phyloP scores from a whole-genome alignment of 2,113 vertebrate genomes.

The Petroica traversi region DNA sequence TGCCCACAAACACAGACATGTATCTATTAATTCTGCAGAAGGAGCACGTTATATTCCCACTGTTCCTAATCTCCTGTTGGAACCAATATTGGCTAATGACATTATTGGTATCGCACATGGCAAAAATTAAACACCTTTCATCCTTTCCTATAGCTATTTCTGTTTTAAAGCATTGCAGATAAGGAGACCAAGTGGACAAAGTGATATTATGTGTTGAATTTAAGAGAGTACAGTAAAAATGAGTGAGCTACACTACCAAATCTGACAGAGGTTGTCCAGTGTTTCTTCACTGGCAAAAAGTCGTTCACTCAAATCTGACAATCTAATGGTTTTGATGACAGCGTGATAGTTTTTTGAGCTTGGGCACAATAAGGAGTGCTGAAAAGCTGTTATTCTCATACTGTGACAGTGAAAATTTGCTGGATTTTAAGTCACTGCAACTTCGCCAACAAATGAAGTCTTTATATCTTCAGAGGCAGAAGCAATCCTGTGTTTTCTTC shows the following conservation, averaged over 20 bases:
- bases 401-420: neutral
- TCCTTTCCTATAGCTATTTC: slow-evolving; percentile 9
- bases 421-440: neutral
- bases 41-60: neutral
- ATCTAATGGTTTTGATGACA: neutral
- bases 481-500: neutral
- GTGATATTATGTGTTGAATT: neutral
- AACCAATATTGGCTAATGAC: slow-evolving; percentile 15
- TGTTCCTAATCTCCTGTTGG: neutral
- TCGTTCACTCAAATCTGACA: neutral
- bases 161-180: neutral
- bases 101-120: neutral
- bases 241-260: neutral
- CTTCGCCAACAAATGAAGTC: neutral
- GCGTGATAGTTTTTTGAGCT: neutral
- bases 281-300: neutral
- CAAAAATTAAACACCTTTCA: slow-evolving; percentile 47
- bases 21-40: slow-evolving; percentile 8
- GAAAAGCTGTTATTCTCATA: neutral
- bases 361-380: neutral
- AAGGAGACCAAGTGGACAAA: neutral
- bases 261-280: neutral
- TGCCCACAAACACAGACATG: neutral
- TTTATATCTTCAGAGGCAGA: neutral
- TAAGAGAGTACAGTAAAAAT: slow-evolving; percentile 2